Percentiles rank a stretch among this genome's conserved stretches.
These are phyloP conservation scores for Alloscopus bannaensis DNA, from an alignment of 2,888 invertebrate genomes.

Conservation along the genomic window DNA sequence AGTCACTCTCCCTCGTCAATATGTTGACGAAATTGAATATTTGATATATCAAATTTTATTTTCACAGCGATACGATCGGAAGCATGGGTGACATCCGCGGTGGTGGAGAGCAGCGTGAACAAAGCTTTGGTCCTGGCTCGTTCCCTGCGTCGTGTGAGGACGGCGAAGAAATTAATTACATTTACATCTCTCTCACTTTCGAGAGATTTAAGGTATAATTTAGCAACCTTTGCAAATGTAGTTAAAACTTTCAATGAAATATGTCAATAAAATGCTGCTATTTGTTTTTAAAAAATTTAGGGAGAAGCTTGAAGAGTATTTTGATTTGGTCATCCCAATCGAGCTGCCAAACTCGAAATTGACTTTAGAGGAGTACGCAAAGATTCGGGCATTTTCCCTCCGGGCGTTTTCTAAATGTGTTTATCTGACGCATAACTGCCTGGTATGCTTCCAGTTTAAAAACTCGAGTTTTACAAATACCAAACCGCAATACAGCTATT, in stretches of 20 bases:
- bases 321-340: constrained; percentile 26
- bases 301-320: constrained; percentile 30
- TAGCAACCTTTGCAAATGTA: no score
- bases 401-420: constrained; percentile 43
- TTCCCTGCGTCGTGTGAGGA: not conserved
- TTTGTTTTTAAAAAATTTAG: no score
- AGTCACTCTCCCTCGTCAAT: no score
- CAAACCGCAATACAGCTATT: no score
- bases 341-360: constrained; percentile 18
- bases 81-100: constrained; percentile 8
- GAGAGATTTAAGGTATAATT: not conserved
- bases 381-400: constrained; percentile 36
- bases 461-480: not conserved
- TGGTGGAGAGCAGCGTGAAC: not conserved
- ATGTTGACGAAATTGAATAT: no score
- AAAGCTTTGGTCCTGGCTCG: constrained; percentile 1
- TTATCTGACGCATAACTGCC: constrained; percentile 30
- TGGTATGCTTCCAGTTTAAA: constrained; percentile 24
- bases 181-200: not conserved
- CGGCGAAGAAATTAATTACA: not conserved
- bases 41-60: no score
- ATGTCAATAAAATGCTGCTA: not conserved
- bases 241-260: no score
- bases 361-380: constrained; percentile 46
- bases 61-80: no score